These are phyloP conservation scores for Plagodis dolabraria DNA, from an alignment of 2,888 invertebrate species.

Conservation along the genomic window DNA sequence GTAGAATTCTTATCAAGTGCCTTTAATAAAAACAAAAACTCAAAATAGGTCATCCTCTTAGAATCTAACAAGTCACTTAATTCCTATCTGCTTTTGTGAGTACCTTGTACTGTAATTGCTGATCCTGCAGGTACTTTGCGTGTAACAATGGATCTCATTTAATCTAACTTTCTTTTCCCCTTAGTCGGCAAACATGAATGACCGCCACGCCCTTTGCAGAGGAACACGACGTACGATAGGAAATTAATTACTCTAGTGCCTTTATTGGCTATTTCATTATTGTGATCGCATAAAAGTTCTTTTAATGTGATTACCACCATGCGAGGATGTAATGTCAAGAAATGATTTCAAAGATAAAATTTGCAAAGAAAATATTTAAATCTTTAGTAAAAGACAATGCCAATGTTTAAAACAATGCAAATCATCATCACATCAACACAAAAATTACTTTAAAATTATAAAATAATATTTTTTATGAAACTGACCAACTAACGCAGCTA, in stretches of 20 bases:
- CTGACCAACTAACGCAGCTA: too few relatives aligned
- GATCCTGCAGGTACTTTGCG: conserved; percentile 52
- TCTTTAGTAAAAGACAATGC: too few relatives aligned
- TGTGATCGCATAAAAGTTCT: neutral
- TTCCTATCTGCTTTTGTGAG: conserved; percentile 32
- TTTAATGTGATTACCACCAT: too few relatives aligned
- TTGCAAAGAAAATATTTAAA: too few relatives aligned
- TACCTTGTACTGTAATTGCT: conserved; percentile 44
- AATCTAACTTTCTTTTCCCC: conserved; percentile 77
- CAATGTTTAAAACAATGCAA: too few relatives aligned
- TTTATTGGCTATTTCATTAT: conserved; percentile 55
- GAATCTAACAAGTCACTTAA: conserved; percentile 37
- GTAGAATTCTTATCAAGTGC: neutral
- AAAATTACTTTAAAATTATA: too few relatives aligned
- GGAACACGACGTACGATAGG: conserved; percentile 70
- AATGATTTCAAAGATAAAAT: too few relatives aligned
- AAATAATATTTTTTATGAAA: too few relatives aligned
- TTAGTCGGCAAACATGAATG: conserved; percentile 67
- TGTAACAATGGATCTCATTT: conserved; percentile 68
- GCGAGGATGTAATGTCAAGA: too few relatives aligned
- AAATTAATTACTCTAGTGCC: conserved; percentile 67
- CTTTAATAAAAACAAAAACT: conserved; percentile 12
- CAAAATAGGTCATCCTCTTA: conserved; percentile 16
- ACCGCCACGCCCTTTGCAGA: conserved; percentile 68
- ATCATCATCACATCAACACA: too few relatives aligned